A percentile compares a stretch with the other conserved stretches of the same genome.
These are phyloP conservation scores for Chondrilla cf. caribensis DNA, from an alignment of 37 sponge, comb jelly and placozoan genomes.

Conservation along the genomic window DNA sequence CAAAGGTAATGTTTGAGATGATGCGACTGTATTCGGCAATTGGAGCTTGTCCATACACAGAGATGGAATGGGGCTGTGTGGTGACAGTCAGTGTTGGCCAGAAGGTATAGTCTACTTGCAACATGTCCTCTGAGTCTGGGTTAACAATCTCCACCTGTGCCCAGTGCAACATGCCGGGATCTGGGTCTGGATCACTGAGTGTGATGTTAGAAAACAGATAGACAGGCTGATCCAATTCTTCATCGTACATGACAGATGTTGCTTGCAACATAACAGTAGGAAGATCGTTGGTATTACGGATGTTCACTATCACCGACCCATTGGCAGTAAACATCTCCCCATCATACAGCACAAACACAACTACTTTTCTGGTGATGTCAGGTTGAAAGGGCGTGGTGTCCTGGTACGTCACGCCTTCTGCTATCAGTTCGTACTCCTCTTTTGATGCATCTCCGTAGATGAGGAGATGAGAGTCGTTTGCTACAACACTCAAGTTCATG, in stretches of 20 bases:
- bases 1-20: conserved; percentile 23
- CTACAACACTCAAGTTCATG: not conserved
- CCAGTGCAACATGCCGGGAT: not conserved
- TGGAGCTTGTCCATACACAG: conserved; percentile 23
- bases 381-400: not conserved
- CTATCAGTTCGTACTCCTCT: not conserved
- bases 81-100: not conserved
- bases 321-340: not conserved
- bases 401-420: not conserved
- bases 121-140: not conserved
- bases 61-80: not conserved
- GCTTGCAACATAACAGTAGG: not conserved
- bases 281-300: not conserved
- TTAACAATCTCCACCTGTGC: not conserved
- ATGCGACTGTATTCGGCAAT: conserved; percentile 1
- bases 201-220: not conserved
- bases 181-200: not conserved
- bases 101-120: not conserved
- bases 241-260: not conserved
- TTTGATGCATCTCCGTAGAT: not conserved
- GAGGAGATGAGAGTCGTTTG: not conserved
- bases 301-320: not conserved
- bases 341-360: not conserved
- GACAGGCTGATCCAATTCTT: not conserved
- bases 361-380: too few relatives aligned